Conservation (phyloP, 2,888 invertebrate genomes). For the Chaetoderma sp. region DNA sequence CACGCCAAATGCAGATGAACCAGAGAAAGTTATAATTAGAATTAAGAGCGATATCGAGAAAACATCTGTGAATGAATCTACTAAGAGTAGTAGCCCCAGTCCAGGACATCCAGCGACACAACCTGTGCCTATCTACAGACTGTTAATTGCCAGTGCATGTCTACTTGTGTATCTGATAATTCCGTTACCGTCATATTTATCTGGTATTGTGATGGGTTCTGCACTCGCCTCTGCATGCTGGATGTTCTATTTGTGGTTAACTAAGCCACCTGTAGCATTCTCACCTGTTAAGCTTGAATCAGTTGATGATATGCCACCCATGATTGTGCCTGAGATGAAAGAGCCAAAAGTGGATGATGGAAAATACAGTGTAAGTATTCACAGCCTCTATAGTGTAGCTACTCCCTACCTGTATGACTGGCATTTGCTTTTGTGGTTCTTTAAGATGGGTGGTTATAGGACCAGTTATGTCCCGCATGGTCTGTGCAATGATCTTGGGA, state of each 20-base stretch:
- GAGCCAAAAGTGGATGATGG: conserved; percentile 51
- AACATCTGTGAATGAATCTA: not conserved
- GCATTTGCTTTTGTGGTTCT: too few relatives aligned
- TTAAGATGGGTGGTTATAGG: too few relatives aligned
- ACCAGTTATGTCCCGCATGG: too few relatives aligned
- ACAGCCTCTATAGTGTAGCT: not conserved
- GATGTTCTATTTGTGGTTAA: conserved; percentile 49
- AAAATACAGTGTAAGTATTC: conserved; percentile 57
- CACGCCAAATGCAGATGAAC: too few relatives aligned
- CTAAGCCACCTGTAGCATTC: conserved; percentile 40
- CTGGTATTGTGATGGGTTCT: conserved; percentile 55
- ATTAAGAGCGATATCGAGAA: too few relatives aligned
- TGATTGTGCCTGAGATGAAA: conserved; percentile 54
- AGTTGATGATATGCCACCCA: conserved; percentile 51
- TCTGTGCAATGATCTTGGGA: too few relatives aligned
- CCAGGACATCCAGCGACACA: too few relatives aligned
- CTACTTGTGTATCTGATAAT: conserved; percentile 53
- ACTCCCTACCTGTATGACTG: not conserved
- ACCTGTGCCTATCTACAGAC: conserved; percentile 35
- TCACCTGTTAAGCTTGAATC: conserved; percentile 44
- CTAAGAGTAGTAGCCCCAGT: not conserved
- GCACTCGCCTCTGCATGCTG: conserved; percentile 45
- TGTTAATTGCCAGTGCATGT: conserved; percentile 30
- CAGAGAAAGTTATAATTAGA: too few relatives aligned
- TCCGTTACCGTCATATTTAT: conserved; percentile 59